A percentile compares a stretch with the other conserved stretches of the same genome.
Evolutionary conservation across 2,888 invertebrate genomes (phyloP).

Genomic region (Metopia argyrocephala): DNA sequence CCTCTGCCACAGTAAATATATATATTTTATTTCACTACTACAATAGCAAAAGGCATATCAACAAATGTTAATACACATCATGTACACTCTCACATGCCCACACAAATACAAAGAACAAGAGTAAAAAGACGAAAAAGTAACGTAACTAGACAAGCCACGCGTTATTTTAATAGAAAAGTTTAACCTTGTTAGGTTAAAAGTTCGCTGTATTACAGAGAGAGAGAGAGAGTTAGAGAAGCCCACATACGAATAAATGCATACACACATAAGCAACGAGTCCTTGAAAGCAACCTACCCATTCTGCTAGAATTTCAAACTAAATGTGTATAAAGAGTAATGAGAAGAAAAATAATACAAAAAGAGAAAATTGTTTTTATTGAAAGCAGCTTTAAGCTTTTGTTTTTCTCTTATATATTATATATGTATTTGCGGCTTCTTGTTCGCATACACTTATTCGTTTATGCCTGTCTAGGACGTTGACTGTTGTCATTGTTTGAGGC

Average conservation of each 20-base stretch:
- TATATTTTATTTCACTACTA: too few species aligned
- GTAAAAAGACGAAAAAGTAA: slow-evolving; percentile 15
- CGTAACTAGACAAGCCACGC: slow-evolving; percentile 48
- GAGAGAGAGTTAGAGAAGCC: background rate
- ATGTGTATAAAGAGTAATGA: too few species aligned
- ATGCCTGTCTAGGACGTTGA: slow-evolving; percentile 68
- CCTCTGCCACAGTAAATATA: too few species aligned
- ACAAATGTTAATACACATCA: background rate
- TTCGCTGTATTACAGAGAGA: background rate
- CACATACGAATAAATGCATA: background rate
- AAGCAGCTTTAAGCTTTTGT: background rate
- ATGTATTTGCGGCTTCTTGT: background rate
- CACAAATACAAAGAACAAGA: background rate
- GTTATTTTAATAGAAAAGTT: slow-evolving; percentile 37
- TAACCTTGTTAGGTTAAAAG: slow-evolving; percentile 36
- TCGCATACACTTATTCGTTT: background rate
- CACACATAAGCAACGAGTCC: slow-evolving; percentile 1
- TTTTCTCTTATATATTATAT: background rate
- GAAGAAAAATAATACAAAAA: too few species aligned
- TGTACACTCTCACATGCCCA: background rate
- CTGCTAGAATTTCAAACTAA: too few species aligned
- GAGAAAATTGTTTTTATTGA: background rate
- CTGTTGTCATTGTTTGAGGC: slow-evolving; percentile 68
- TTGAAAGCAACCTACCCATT: slow-evolving; percentile 17
- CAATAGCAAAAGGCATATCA: background rate